Conservation (phyloP, 2,797 vertebrate genomes). For the Rhyacichthys aspro region DNA sequence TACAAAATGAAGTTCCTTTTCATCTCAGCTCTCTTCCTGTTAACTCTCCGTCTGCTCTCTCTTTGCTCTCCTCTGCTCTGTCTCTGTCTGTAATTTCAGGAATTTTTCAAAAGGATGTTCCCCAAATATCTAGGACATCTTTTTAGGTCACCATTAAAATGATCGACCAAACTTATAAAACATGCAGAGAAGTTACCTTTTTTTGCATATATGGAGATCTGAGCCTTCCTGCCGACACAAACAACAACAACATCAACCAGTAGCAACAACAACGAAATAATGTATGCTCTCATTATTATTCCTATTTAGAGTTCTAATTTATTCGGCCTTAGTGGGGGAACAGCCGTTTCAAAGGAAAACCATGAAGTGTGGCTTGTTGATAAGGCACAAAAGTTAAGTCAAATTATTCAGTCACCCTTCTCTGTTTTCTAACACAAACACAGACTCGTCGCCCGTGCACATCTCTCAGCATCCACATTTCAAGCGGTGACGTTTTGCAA, state of each 20-base stretch:
- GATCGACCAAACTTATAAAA: slow-evolving; percentile 75
- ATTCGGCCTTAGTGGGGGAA: slow-evolving; percentile 76
- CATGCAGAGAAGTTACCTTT: slow-evolving; percentile 79
- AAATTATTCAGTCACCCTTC: slow-evolving; percentile 68
- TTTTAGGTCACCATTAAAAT: slow-evolving; percentile 82
- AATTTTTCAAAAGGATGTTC: slow-evolving; percentile 74
- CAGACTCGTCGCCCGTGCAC: slow-evolving; percentile 34
- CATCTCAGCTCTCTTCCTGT: slow-evolving; percentile 17
- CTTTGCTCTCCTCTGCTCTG: slow-evolving; percentile 5
- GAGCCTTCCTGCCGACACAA: slow-evolving; percentile 72
- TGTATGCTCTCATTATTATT: slow-evolving; percentile 81
- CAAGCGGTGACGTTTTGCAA: slow-evolving; percentile 64
- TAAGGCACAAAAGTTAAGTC: slow-evolving; percentile 74
- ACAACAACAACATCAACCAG: slow-evolving; percentile 79
- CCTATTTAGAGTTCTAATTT: slow-evolving; percentile 79
- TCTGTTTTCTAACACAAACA: slow-evolving; percentile 54
- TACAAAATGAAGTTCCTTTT: slow-evolving; percentile 32
- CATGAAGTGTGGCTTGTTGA: slow-evolving; percentile 72
- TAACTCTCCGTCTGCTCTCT: slow-evolving; percentile 12
- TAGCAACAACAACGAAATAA: slow-evolving; percentile 77
- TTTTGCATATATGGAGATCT: slow-evolving; percentile 77
- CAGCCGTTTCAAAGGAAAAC: slow-evolving; percentile 79
- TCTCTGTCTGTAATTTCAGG: slow-evolving; percentile 68
- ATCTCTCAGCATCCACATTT: slow-evolving; percentile 58
- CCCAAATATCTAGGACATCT: slow-evolving; percentile 83